Conservation (phyloP, 2,113 vertebrate species). For the Forbesichthys papilliferus region DNA sequence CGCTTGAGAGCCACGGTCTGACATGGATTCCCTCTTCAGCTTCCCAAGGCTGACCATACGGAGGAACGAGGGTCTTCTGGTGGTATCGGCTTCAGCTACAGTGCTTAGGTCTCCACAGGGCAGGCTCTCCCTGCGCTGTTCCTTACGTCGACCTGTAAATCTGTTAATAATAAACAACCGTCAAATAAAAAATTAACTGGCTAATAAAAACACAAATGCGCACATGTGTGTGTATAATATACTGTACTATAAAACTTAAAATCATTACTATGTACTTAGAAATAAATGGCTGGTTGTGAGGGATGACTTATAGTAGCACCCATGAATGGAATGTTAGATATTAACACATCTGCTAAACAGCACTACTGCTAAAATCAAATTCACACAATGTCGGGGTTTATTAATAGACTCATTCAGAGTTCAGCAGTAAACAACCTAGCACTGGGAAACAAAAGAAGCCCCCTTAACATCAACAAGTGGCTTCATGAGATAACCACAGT, state of each 20-base stretch:
- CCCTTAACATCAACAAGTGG: constrained; percentile 40
- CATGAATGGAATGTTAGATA: constrained; percentile 38
- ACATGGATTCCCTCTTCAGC: constrained; percentile 79
- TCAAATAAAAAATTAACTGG: too few relatives aligned
- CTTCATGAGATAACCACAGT: constrained; percentile 38
- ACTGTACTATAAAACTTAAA: background rate
- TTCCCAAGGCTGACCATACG: constrained; percentile 82
- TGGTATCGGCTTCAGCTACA: constrained; percentile 62
- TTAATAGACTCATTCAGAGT: constrained; percentile 60
- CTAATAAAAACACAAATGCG: too few relatives aligned
- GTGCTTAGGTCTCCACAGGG: constrained; percentile 59
- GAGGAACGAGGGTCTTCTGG: constrained; percentile 80
- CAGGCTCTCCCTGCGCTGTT: constrained; percentile 74
- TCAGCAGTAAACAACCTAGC: constrained; percentile 39
- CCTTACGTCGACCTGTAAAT: constrained; percentile 72
- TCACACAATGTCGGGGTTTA: constrained; percentile 27
- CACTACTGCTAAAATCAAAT: constrained; percentile 3
- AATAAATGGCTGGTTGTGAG: background rate
- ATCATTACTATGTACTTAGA: background rate
- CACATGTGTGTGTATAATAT: too few relatives aligned
- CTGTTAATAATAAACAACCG: constrained; percentile 40
- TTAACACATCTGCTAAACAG: constrained; percentile 43
- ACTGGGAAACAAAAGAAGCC: constrained; percentile 57
- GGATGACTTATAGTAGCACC: background rate
- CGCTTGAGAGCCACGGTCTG: constrained; percentile 76